Percentiles rank a stretch among this genome's conserved stretches.
Conservation (phyloP, 1,140 invertebrate genomes). For the Eubasilissa regina region DNA sequence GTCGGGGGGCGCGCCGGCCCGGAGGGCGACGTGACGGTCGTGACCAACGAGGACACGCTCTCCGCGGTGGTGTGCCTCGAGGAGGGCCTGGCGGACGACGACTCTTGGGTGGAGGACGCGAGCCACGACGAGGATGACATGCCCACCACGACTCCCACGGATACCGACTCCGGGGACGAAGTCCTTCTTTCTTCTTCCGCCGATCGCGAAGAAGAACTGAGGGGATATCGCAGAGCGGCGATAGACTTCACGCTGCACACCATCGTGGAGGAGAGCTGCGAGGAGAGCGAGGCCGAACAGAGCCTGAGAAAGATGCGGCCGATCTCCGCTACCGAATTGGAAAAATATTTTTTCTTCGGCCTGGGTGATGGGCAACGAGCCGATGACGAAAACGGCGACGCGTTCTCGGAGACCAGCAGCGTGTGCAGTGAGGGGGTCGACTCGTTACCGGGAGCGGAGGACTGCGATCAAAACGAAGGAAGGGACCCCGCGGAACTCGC, state of each 20-base stretch:
- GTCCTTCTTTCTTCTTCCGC: conserved; percentile 69
- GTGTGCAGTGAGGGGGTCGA: conserved; percentile 88
- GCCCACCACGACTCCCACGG: conserved; percentile 73
- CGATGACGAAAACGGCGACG: conserved; percentile 77
- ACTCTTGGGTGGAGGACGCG: conserved; percentile 90
- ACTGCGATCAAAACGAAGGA: conserved; percentile 68
- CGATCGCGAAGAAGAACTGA: conserved; percentile 85
- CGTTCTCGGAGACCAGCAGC: conserved; percentile 89
- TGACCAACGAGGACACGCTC: conserved; percentile 77
- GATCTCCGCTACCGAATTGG: conserved; percentile 85
- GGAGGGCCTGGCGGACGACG: conserved; percentile 88
- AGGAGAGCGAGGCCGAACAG: conserved; percentile 87
- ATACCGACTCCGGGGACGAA: conserved; percentile 75
- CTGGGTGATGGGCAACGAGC: conserved; percentile 80
- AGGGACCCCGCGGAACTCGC: conserved; percentile 82
- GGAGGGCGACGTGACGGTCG: conserved; percentile 74
- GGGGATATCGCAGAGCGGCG: conserved; percentile 84
- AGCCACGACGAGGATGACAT: conserved; percentile 81
- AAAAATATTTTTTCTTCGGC: conserved; percentile 93
- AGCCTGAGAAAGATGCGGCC: conserved; percentile 74
- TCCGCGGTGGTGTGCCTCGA: conserved; percentile 84
- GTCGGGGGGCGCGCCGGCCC: conserved; percentile 58
- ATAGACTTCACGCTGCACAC: conserved; percentile 94
- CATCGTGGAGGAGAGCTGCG: conserved; percentile 94
- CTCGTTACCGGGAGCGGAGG: conserved; percentile 74